These are phyloP conservation scores for Melanotaenia nigrans DNA, from an alignment of 2,797 vertebrate species.

Conservation along the genomic window DNA sequence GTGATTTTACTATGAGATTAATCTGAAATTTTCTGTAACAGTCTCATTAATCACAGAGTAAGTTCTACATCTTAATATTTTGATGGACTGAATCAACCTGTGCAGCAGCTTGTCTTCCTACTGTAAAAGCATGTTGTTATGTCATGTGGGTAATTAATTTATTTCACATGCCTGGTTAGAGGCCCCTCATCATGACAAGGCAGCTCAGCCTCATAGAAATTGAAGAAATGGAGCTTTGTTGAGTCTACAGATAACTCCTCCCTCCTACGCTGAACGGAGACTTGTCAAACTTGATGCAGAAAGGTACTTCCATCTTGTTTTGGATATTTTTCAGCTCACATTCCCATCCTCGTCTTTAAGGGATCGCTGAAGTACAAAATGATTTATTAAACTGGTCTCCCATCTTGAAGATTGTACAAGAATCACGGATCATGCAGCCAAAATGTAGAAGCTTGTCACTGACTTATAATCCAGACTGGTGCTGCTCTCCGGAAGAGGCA, in stretches of 20 bases:
- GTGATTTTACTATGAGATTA: not conserved
- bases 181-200: conserved; percentile 30
- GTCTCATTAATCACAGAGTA: not conserved
- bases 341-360: not conserved
- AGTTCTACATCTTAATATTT: not conserved
- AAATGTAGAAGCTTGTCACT: conserved; percentile 13
- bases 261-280: conserved; percentile 16
- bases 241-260: conserved; percentile 26
- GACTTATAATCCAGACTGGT: not conserved
- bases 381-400: conserved; percentile 34
- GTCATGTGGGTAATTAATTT: conserved; percentile 28
- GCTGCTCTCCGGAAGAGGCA: not conserved
- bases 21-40: not conserved
- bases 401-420: conserved; percentile 2
- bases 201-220: conserved; percentile 16
- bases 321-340: conserved; percentile 25
- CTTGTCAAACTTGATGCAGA: conserved; percentile 30
- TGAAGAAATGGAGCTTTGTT: conserved; percentile 1
- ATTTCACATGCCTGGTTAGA: conserved; percentile 33
- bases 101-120: conserved; percentile 7
- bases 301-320: conserved; percentile 24
- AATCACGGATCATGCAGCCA: conserved; percentile 16
- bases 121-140: conserved; percentile 11
- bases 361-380: conserved; percentile 23
- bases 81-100: not conserved